Evolutionary conservation across 2,113 vertebrate genomes (phyloP).

Genomic region (Tachysurus fulvidraco): DNA sequence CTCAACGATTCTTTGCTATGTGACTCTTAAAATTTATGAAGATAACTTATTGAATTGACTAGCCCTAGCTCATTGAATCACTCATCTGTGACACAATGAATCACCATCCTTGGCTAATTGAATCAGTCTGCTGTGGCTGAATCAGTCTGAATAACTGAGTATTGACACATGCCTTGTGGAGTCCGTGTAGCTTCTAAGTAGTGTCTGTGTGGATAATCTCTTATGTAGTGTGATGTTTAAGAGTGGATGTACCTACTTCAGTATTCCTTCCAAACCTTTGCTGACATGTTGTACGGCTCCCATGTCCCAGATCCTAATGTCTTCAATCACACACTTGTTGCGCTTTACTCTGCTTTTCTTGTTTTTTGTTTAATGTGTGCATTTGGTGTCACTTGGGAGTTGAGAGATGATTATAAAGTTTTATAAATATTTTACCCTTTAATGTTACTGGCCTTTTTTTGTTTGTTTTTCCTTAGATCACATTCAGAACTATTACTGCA

Average conservation of each 20-base stretch:
- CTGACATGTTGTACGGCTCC: background rate
- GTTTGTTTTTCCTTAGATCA: background rate
- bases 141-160: background rate
- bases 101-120: background rate
- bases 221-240: background rate
- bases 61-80: background rate
- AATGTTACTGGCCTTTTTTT: background rate
- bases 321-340: background rate
- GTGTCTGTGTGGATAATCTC: background rate
- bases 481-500: background rate
- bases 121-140: background rate
- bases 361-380: conserved; percentile 14
- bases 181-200: background rate
- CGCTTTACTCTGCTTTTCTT: background rate
- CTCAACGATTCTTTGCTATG: background rate
- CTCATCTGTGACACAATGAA: background rate
- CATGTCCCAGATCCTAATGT: background rate
- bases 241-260: background rate
- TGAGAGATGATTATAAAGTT: conserved; percentile 35
- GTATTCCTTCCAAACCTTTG: background rate
- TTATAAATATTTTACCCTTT: conserved; percentile 33
- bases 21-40: background rate
- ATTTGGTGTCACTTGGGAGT: conserved; percentile 16
- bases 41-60: background rate
- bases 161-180: background rate